Base-by-base conservation (phyloP, 2,113 vertebrate genomes). In the Scomber colias region DNA sequence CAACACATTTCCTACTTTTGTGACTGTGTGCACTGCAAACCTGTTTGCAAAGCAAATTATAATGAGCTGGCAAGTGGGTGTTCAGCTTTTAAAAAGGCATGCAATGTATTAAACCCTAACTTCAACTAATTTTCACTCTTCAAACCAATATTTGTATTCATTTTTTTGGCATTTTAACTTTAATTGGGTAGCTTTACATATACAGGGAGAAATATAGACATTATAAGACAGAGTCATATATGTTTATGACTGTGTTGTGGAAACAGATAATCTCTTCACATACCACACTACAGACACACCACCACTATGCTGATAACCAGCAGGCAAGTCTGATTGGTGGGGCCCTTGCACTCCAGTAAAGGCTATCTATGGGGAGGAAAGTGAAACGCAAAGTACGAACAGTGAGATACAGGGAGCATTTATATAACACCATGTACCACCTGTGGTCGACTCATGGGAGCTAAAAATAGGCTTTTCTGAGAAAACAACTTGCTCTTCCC, bases 361-460 rank as follows among this genome's bases (percentile, higher is more conserved):
- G 30, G n/a, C 86, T 54, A 84, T 91, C 70, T 88, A 85, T 56
- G 80, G 83, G 21, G 31, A 62, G 77, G 60, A 65, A 81, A 68
- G 73, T 71, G 63, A 85, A 74, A 73, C 49, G 66, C 71, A 62
- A 67, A 19, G 63, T 40, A 60, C 82, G 8, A 64, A 79, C 69
- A 61, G 30, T 12, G 63, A 79, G 77, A 87, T 65, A 54, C 64
- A 48, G 7, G 19, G 24, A 49, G 71, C 62, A 19, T 86, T 87
- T 86, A 84, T 72, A 87, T 67, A 90, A 91, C 84, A 81, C 62
- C 49, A 71, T 35, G 63, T 51, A 76, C 77, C 88, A 94, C 86
- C 88, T 92, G 87, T 91, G 90, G 75, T 74, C 44, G 3, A 86
- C 74, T 79, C 74, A 66, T 63, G 66, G 49, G 57, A 50, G 61